Evolutionary conservation across 2,888 invertebrate genomes (phyloP).

Genomic region (Linnaemya tessellans): DNA sequence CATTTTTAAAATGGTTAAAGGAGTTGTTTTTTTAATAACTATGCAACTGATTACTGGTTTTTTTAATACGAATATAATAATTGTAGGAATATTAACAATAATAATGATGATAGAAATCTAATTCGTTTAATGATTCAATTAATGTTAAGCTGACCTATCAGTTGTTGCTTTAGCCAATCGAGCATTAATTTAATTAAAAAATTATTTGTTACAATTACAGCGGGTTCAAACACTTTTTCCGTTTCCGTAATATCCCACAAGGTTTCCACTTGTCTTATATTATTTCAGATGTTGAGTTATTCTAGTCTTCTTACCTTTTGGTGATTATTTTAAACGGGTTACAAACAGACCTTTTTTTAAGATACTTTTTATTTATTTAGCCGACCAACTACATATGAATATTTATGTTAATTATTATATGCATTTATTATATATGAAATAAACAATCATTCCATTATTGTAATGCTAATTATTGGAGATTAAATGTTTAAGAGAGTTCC

Average conservation of each 20-base stretch:
- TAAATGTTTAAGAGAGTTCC: constrained; percentile 45
- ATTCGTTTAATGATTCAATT: constrained; percentile 64
- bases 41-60: not conserved
- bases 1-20: constrained; percentile 4
- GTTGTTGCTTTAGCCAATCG: constrained; percentile 42
- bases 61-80: not conserved
- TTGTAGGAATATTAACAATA: constrained; percentile 23
- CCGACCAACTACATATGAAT: constrained; percentile 69
- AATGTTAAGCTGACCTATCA: constrained; percentile 65
- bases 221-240: constrained; percentile 67
- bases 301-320: constrained; percentile 63
- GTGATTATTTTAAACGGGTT: constrained; percentile 32
- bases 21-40: constrained; percentile 46
- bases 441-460: constrained; percentile 70
- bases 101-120: constrained; percentile 50
- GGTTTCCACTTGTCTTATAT: constrained; percentile 4
- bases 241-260: constrained; percentile 31
- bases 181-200: constrained; percentile 39
- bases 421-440: constrained; percentile 52
- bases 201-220: constrained; percentile 55
- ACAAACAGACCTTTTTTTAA: constrained; percentile 48
- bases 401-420: constrained; percentile 60
- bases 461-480: constrained; percentile 39
- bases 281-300: constrained; percentile 8
- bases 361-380: constrained; percentile 48